Evolutionary conservation across 2,888 invertebrate genomes (phyloP).

Genomic region (Caenorhabditis macrosperma): DNA sequence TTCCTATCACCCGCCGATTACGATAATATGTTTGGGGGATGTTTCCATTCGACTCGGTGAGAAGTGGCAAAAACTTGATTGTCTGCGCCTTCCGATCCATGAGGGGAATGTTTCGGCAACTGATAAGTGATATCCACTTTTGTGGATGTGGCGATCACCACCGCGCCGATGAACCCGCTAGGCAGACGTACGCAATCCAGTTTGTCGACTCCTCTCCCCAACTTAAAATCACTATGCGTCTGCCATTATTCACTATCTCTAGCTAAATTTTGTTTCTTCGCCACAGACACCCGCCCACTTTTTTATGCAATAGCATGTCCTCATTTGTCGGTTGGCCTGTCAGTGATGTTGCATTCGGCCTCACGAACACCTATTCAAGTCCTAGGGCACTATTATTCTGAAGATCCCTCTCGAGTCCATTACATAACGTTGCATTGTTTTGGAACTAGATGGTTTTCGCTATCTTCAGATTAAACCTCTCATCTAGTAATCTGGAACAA

Average conservation of each 20-base stretch:
- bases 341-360: too few species aligned
- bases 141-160: slow-evolving; percentile 34
- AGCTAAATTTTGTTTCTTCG: neutral
- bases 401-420: slow-evolving; percentile 5
- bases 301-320: too few species aligned
- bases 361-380: too few species aligned
- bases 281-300: too few species aligned
- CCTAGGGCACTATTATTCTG: slow-evolving; percentile 1
- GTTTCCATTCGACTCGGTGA: neutral
- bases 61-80: slow-evolving; percentile 54
- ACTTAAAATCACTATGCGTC: slow-evolving; percentile 19
- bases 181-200: slow-evolving; percentile 49
- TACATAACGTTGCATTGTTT: slow-evolving; percentile 39
- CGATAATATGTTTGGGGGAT: slow-evolving; percentile 5
- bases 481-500: slow-evolving; percentile 45
- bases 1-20: neutral
- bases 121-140: slow-evolving; percentile 48
- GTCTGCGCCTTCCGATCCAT: slow-evolving; percentile 35
- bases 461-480: slow-evolving; percentile 35
- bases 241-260: slow-evolving; percentile 25
- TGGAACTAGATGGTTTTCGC: slow-evolving; percentile 32
- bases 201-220: slow-evolving; percentile 28
- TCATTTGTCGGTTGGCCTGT: too few species aligned
- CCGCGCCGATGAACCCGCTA: slow-evolving; percentile 45
- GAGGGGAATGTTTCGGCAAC: slow-evolving; percentile 42